These are phyloP conservation scores for Bombylius discolor DNA, from an alignment of 2,888 invertebrate genomes.

Conservation along the genomic window DNA sequence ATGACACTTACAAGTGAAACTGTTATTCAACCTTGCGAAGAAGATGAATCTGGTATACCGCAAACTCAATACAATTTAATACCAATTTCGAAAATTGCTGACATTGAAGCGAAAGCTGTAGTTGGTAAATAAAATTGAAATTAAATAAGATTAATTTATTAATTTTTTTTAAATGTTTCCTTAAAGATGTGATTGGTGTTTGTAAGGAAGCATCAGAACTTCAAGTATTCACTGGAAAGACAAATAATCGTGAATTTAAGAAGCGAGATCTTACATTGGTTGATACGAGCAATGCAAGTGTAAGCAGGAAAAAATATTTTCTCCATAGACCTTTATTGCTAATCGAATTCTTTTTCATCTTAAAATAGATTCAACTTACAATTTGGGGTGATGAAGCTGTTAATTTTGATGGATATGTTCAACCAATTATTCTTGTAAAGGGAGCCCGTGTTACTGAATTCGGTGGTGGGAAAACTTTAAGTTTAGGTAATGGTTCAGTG, in stretches of 20 bases:
- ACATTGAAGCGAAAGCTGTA: conserved; percentile 49
- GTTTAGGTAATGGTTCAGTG: conserved; percentile 45
- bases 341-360: neutral
- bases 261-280: conserved; percentile 82
- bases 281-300: conserved; percentile 66
- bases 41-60: conserved; percentile 52
- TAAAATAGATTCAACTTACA: conserved; percentile 55
- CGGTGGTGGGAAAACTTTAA: conserved; percentile 63
- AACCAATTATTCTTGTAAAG: conserved; percentile 79
- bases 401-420: conserved; percentile 59
- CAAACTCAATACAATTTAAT: conserved; percentile 63
- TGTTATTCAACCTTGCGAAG: conserved; percentile 44
- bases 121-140: conserved; percentile 46
- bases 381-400: conserved; percentile 87
- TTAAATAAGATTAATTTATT: neutral
- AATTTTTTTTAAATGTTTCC: neutral
- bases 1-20: conserved; percentile 76
- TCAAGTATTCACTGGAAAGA: conserved; percentile 54
- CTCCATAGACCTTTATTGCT: neutral
- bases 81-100: conserved; percentile 58
- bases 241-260: conserved; percentile 67
- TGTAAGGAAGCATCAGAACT: conserved; percentile 62
- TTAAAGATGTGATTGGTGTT: conserved; percentile 75
- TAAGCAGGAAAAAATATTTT: conserved; percentile 26
- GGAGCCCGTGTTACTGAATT: conserved; percentile 77